Conservation (phyloP, 2,113 vertebrate species). For the Rattus rattus region DNA sequence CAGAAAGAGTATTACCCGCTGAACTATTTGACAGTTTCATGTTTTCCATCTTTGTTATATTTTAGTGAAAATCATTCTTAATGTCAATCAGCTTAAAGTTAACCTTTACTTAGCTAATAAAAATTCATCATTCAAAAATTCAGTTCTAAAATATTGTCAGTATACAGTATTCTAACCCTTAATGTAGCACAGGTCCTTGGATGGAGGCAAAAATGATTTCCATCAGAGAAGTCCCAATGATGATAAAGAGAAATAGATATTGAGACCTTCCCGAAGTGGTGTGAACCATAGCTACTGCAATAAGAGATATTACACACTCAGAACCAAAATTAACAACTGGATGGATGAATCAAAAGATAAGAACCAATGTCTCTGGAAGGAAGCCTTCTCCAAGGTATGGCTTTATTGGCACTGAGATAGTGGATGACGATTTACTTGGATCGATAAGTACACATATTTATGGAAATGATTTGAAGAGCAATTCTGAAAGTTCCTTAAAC, state of each 20-base stretch:
- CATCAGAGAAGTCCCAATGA: not conserved
- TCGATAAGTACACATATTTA: constrained; percentile 67
- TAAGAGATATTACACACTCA: not conserved
- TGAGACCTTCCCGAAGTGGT: not conserved
- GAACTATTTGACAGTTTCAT: not conserved
- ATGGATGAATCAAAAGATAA: not conserved
- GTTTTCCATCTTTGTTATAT: not conserved
- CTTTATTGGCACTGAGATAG: constrained; percentile 57
- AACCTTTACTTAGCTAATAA: not conserved
- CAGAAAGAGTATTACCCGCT: not conserved
- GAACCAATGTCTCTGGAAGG: not conserved
- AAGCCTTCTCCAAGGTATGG: constrained; percentile 11
- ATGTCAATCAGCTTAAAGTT: not conserved
- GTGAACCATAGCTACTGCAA: not conserved
- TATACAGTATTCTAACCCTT: not conserved
- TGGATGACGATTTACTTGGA: constrained; percentile 48
- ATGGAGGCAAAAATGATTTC: not conserved
- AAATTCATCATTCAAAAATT: constrained; percentile 29
- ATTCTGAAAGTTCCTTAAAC: constrained; percentile 51
- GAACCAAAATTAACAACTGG: not conserved
- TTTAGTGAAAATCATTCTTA: not conserved
- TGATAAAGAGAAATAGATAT: not conserved
- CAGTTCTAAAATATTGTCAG: not conserved
- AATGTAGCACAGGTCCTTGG: not conserved
- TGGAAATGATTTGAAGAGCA: constrained; percentile 65